Evolutionary conservation across 2,888 invertebrate species (phyloP), one percentile per base, ranked within the genome.

Genomic region (Luperina nickerlii): DNA sequence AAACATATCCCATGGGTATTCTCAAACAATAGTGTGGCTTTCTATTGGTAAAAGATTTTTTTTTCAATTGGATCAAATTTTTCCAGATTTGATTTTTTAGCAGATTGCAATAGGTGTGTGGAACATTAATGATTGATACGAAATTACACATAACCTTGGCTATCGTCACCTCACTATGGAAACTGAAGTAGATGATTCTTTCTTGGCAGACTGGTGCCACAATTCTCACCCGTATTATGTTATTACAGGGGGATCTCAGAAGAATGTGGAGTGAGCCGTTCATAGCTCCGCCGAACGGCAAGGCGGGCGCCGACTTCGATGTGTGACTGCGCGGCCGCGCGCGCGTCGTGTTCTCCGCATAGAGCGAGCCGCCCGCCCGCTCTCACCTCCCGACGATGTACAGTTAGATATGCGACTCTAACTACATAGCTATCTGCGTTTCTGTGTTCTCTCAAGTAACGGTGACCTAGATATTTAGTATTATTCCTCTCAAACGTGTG

Each of bases 231-330:
- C 8, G 0, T 6, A 6, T 27, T 20, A 15, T 66, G 5, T 68
- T 20, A 8, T 78, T 83, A 76, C 96, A 99, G 99, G 99, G 99
- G 88, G 99, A 99, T 97, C 97, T 99, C 91, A 97, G 99, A 94
- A 98, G 99, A 92, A 99, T 99, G 99, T 99, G 99, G 99, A 99
- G 99, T 93, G 99, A 99, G 96, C 99, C 99, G 88, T 99, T 99
- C 96, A 98, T 98, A 96, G 97, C 98, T 90, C 98, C 98, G 91
- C 97, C 98, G 92, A 97, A 98, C 92, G 98, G 98, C 90, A 99
- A 98, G 89, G 90, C 89, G 68, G 94, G 94, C 82, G 95, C 96
- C 0, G 97, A 97, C 91, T 97, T 97, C 92, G 97, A 97, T 90
- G 97, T 97, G 93, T 97, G 96, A 97, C 91, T 86, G 90, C 87